These are phyloP conservation scores for Myocastor coypus DNA, from an alignment of 2,113 vertebrate species.

Conservation along the genomic window DNA sequence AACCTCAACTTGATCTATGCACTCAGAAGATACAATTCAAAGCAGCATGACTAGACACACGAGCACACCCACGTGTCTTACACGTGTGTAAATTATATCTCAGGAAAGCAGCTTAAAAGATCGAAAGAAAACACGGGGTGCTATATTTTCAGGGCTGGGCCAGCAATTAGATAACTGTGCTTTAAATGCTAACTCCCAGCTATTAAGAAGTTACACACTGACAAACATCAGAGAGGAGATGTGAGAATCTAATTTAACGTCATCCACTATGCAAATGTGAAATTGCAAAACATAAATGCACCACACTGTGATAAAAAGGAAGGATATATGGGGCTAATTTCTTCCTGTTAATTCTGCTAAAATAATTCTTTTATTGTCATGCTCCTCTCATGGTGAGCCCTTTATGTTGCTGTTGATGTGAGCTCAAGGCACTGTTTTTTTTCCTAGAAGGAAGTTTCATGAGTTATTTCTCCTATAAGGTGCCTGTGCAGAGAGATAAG, in stretches of 20 bases:
- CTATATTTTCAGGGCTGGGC: background rate
- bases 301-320: constrained; percentile 77
- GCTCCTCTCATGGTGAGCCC: constrained; percentile 63
- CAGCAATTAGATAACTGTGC: constrained; percentile 66
- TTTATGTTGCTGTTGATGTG: constrained; percentile 73
- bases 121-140: background rate
- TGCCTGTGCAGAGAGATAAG: constrained; percentile 83
- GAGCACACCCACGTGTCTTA: background rate
- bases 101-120: constrained; percentile 37
- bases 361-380: constrained; percentile 73
- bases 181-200: constrained; percentile 63
- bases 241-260: constrained; percentile 75
- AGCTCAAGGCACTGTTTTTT: constrained; percentile 52
- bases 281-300: constrained; percentile 82
- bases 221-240: constrained; percentile 67
- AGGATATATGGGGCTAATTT: constrained; percentile 77
- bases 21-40: background rate
- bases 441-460: constrained; percentile 70
- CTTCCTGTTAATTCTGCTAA: constrained; percentile 79
- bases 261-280: constrained; percentile 77
- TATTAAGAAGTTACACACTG: constrained; percentile 69
- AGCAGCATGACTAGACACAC: background rate
- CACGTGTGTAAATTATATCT: background rate
- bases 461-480: constrained; percentile 74
- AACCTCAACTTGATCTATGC: background rate